Conservation (phyloP, 2,113 vertebrate genomes). For the Amazona vittata region DNA sequence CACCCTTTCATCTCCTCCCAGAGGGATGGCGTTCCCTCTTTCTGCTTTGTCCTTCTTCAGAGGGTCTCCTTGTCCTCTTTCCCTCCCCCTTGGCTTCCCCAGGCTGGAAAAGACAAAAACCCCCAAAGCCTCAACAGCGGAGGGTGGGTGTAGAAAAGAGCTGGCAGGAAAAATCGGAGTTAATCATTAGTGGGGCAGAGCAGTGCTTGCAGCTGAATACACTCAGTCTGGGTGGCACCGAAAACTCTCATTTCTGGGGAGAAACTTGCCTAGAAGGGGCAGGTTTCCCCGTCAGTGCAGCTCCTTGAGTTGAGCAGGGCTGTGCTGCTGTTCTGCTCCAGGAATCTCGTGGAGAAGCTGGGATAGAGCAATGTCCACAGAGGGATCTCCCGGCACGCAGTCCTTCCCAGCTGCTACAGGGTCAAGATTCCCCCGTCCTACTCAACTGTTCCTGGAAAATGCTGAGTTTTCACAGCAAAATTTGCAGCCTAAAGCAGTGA, state of each 20-base stretch:
- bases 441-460: background rate
- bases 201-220: background rate
- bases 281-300: background rate
- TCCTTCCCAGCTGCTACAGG: background rate
- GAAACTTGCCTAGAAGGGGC: background rate
- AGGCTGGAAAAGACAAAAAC: background rate
- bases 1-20: constrained; percentile 60
- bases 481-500: background rate
- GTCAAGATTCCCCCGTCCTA: rapidly evolving
- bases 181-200: background rate
- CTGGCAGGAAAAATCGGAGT: background rate
- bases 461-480: background rate
- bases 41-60: background rate
- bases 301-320: background rate
- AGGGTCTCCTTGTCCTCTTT: background rate
- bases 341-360: background rate
- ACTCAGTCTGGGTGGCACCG: rapidly evolving
- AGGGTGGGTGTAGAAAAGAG: background rate
- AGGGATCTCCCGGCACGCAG: rapidly evolving
- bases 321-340: background rate
- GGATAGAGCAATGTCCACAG: rapidly evolving
- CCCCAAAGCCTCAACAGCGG: background rate
- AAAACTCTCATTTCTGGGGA: rapidly evolving
- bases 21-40: background rate
- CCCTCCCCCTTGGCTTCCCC: background rate